These are phyloP conservation scores for Ostrea denselamellosa DNA, from an alignment of 1,140 invertebrate species.

Conservation along the genomic window DNA sequence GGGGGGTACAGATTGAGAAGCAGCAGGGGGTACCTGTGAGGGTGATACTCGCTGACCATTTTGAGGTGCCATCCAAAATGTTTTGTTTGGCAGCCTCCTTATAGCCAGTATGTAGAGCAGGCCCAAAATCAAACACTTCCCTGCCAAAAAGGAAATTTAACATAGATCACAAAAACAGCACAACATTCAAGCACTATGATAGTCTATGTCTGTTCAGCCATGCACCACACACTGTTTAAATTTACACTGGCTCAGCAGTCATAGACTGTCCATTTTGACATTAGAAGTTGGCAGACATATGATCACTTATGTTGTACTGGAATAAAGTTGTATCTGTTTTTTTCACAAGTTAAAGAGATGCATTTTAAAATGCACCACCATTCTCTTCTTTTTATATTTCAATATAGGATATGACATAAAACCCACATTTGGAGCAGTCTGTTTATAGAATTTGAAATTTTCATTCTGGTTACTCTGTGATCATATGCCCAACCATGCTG, in stretches of 20 bases:
- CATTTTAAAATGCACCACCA: not conserved
- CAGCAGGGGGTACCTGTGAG: constrained; percentile 74
- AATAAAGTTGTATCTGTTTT: not conserved
- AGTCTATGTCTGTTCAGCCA: not conserved
- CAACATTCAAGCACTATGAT: not conserved
- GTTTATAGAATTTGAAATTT: no score
- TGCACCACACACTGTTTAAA: not conserved
- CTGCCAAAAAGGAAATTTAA: constrained; percentile 76
- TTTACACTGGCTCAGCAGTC: not conserved
- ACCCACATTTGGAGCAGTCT: no score
- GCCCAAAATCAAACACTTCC: constrained; percentile 94
- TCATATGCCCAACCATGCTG: not conserved
- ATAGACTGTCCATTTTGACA: constrained; percentile 15
- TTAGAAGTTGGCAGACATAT: not conserved
- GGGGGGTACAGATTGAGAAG: not conserved
- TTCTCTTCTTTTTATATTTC: no score
- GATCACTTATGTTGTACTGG: not conserved
- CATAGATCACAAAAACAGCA: constrained; percentile 36
- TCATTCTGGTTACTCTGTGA: not conserved
- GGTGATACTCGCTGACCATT: constrained; percentile 99
- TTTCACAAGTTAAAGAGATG: not conserved
- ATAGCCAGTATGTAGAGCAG: constrained; percentile 98
- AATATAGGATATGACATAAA: no score
- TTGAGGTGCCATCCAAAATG: constrained; percentile 99
- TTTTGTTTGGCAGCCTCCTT: constrained; percentile 97